Base-by-base conservation (phyloP, 2,797 vertebrate species). In the Rhinatrema bivittatum region DNA sequence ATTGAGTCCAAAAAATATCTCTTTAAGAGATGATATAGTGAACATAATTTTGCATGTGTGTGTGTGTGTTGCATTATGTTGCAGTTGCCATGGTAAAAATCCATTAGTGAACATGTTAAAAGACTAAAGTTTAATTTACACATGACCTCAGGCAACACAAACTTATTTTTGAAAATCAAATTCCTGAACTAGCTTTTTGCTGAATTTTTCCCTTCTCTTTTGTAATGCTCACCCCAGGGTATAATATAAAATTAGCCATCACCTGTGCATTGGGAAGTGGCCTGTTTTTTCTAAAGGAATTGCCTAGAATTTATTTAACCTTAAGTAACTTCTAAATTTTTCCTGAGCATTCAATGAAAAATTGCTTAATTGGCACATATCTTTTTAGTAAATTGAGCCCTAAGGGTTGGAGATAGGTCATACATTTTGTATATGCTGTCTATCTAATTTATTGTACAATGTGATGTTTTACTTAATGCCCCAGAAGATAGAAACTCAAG, bases 361-460 rank as follows among this genome's bases (percentile, higher is more conserved):
- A 17, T 5, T 5, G 29, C 24, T 14, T 3, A 43, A 50, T 25
- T 55, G 9, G 7, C 55, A n/a, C 13, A 40, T 42, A 39, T 37
- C 39, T 53, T 16, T 56, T 53, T 53, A 46, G 32, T 28, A 70
- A 58, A 48, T 32, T 32, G 25, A 27, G 22, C 32, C 32, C 32
- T 38, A 5, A 11, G 25, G 33, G 6, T 31, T 60, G 44, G 24
- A 58, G 28, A 48, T 51, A 22, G 29, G 26, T 38, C 37, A 56
- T 5, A 10, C 31, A 10, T 16, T 10, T 32, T 36, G 31, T 21
- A 20, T 27, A 32, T 12, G 34, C 24, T 30, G 9, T 50, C 24
- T 25, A 16, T 20, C n/a, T n/a, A n/a, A n/a, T n/a, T n/a, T n/a
- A n/a, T n/a, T n/a, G n/a, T n/a, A n/a, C n/a, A n/a, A n/a, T n/a